Evolutionary conservation across 2,113 vertebrate species (phyloP).

Genomic region (Neolamprologus longior): DNA sequence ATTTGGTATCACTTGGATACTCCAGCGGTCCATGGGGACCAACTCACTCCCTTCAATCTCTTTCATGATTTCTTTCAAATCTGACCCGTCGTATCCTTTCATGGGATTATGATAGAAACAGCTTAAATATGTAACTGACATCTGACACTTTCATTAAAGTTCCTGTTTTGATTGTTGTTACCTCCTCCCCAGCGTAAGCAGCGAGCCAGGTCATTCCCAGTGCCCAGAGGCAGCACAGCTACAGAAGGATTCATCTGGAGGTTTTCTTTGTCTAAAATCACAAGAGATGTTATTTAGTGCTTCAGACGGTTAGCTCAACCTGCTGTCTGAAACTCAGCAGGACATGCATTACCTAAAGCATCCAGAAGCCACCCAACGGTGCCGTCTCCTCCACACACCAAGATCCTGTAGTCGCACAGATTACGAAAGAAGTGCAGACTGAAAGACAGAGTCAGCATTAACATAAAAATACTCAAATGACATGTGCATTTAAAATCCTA

Average conservation of each 20-base stretch:
- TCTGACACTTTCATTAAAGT: background rate
- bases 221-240: slow-evolving; percentile 79
- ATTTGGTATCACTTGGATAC: slow-evolving; percentile 74
- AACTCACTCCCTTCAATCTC: slow-evolving; percentile 74
- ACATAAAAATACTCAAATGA: background rate
- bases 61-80: slow-evolving; percentile 81
- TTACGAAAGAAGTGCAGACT: slow-evolving; percentile 85
- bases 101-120: background rate
- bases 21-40: slow-evolving; percentile 84
- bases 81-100: slow-evolving; percentile 85
- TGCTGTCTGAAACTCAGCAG: background rate
- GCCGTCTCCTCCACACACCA: slow-evolving; percentile 90
- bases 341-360: slow-evolving; percentile 74
- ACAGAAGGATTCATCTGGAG: slow-evolving; percentile 75
- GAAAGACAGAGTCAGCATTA: background rate
- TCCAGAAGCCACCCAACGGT: slow-evolving; percentile 92
- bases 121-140: background rate
- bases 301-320: background rate
- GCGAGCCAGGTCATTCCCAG: slow-evolving; percentile 79
- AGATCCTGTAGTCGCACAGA: slow-evolving; percentile 75
- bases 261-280: slow-evolving; percentile 76
- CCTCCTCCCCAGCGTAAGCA: slow-evolving; percentile 90
- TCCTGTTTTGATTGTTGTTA: slow-evolving; percentile 38
- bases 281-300: background rate
- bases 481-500: background rate